Percentiles rank a stretch among this genome's conserved stretches.
These are phyloP conservation scores for Hippasteria phrygiana DNA, from an alignment of 53 echinoderm and acorn worm genomes.

Conservation along the genomic window DNA sequence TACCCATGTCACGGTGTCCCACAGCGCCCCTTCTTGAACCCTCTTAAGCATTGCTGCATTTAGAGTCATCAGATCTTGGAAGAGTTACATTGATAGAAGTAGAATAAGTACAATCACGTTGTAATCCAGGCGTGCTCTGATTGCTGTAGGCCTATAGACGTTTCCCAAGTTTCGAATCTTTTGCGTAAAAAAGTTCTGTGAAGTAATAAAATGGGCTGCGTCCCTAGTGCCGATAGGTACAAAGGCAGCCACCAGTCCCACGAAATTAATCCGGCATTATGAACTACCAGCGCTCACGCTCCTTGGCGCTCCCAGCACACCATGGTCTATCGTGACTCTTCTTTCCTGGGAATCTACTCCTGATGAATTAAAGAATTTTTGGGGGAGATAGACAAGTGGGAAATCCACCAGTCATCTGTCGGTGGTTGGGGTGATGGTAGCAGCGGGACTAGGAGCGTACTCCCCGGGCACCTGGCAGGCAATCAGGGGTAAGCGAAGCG, in stretches of 20 bases:
- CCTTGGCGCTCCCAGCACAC: constrained; percentile 33
- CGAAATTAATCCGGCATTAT: constrained; percentile 11
- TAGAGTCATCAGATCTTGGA: not conserved
- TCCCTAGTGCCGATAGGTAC: constrained; percentile 31
- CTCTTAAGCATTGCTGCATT: not conserved
- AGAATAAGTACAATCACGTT: not conserved
- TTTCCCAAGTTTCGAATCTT: not conserved
- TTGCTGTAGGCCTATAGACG: not conserved
- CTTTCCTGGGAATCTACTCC: constrained; percentile 33
- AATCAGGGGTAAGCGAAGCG: constrained; percentile 51
- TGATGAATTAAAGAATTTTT: constrained; percentile 44
- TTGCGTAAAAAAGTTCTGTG: not conserved
- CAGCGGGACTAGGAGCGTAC: constrained; percentile 31
- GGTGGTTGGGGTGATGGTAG: not conserved
- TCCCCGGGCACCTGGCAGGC: constrained; percentile 18
- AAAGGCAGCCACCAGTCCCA: constrained; percentile 23
- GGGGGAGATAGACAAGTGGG: constrained; percentile 5
- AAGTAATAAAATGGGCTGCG: constrained; percentile 37
- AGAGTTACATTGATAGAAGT: not conserved
- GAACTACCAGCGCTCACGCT: constrained; percentile 9
- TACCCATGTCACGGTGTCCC: no score
- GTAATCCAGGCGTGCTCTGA: constrained; percentile 1
- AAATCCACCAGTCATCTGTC: constrained; percentile 41
- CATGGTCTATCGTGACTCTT: constrained; percentile 10
- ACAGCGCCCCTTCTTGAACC: no score